phyloP scores from a whole-genome alignment of 2,113 vertebrate species.

The Carollia perspicillata region DNA sequence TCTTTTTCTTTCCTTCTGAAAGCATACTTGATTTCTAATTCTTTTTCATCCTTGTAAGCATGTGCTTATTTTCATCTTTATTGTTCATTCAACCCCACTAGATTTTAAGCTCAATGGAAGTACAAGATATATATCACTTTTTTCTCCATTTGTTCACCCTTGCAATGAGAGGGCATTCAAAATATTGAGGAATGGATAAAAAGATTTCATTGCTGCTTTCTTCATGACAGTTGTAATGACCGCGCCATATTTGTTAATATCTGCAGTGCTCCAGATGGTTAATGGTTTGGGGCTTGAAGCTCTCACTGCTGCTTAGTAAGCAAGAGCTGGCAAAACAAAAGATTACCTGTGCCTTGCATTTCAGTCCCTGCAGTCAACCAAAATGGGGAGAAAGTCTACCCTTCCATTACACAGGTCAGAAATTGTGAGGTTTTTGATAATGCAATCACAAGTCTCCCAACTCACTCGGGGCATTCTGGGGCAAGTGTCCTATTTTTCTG shows the following conservation, averaged over 20 bases:
- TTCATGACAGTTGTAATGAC: neutral
- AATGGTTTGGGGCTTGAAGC: neutral
- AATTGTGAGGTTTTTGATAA: neutral
- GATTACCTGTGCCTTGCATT: neutral
- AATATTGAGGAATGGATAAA: neutral
- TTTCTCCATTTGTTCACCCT: neutral
- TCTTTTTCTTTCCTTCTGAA: neutral
- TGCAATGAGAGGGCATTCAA: neutral
- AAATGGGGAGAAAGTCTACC: neutral
- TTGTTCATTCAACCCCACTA: neutral
- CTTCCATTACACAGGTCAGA: neutral
- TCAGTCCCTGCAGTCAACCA: neutral
- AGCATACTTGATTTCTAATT: neutral
- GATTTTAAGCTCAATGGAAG: neutral
- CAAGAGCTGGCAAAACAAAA: neutral
- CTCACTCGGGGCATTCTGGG: neutral
- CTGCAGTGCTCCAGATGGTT: neutral
- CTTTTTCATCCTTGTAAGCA: neutral
- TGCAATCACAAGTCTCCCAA: neutral
- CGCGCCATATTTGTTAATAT: neutral
- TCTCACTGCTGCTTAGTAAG: neutral
- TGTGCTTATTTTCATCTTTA: neutral
- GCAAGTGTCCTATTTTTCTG: neutral
- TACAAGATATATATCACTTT: neutral
- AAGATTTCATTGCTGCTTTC: neutral